These are phyloP conservation scores for Sebastiscus albofasciatus DNA, from an alignment of 2,797 vertebrate species.

Conservation along the genomic window DNA sequence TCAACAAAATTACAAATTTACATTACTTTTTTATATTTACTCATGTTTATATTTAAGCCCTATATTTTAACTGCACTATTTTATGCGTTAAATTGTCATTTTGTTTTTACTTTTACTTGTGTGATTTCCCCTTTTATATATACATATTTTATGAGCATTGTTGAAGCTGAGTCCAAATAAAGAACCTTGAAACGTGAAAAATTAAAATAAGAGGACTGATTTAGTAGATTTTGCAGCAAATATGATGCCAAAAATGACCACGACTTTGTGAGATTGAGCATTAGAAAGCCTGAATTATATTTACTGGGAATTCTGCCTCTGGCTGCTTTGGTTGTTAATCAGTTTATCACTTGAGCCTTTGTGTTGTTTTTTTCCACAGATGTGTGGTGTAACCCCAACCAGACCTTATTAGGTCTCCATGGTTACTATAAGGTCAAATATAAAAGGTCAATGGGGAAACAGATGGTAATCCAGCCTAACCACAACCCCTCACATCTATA, in stretches of 20 bases:
- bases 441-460: conserved; percentile 45
- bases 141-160: not conserved
- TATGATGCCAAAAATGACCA: not conserved
- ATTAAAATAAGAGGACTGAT: not conserved
- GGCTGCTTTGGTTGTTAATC: conserved; percentile 15
- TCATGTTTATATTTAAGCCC: too few relatives aligned
- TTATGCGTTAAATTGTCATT: too few relatives aligned
- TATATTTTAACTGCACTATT: too few relatives aligned
- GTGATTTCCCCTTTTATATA: too few relatives aligned
- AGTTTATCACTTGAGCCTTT: conserved; percentile 31
- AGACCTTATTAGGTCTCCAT: conserved; percentile 15
- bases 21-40: too few relatives aligned
- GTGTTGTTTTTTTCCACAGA: conserved; percentile 9
- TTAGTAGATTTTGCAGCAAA: not conserved
- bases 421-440: conserved; percentile 37
- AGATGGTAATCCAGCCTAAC: conserved; percentile 50
- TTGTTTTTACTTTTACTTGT: too few relatives aligned
- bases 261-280: not conserved
- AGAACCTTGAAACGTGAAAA: too few relatives aligned
- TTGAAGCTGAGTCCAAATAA: not conserved
- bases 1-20: too few relatives aligned
- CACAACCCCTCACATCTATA: conserved; percentile 7
- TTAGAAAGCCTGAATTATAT: not conserved
- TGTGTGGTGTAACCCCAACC: conserved; percentile 30
- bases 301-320: not conserved